phyloP scores from a whole-genome alignment of 2,797 vertebrate species.

The Tympanoctomys barrerae region DNA sequence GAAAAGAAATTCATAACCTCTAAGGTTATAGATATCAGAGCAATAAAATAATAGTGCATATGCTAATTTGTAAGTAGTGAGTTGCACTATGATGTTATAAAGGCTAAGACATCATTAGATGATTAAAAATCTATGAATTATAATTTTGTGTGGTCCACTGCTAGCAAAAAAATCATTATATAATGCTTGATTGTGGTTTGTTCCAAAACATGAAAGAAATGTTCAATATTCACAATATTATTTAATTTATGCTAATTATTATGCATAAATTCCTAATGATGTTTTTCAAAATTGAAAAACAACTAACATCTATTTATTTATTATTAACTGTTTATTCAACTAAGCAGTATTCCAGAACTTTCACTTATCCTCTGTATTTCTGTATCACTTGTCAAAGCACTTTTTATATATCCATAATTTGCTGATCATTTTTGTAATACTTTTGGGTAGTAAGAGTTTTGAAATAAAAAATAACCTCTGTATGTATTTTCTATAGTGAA shows the following conservation, averaged over 20 bases:
- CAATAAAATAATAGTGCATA: neutral
- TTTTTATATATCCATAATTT: neutral
- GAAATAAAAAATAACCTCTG: neutral
- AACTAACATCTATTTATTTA: neutral
- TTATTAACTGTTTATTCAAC: neutral
- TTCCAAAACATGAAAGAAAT: neutral
- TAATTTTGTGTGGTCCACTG: neutral
- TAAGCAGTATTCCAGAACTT: neutral
- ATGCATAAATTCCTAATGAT: neutral
- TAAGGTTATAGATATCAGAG: neutral
- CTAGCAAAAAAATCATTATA: neutral
- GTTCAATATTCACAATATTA: neutral
- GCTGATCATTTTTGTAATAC: neutral
- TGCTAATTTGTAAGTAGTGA: neutral
- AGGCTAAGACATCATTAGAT: neutral
- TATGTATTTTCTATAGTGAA: neutral
- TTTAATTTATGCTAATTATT: neutral
- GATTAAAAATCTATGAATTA: neutral
- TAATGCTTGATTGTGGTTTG: neutral
- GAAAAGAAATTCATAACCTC: too few relatives aligned
- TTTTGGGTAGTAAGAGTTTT: neutral
- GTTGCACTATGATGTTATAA: neutral
- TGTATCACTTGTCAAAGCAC: neutral
- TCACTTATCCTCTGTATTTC: neutral
- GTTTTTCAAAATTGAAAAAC: slow-evolving; percentile 13